Conservation (phyloP, 2,113 vertebrate genomes). For the Eurypyga helias region DNA sequence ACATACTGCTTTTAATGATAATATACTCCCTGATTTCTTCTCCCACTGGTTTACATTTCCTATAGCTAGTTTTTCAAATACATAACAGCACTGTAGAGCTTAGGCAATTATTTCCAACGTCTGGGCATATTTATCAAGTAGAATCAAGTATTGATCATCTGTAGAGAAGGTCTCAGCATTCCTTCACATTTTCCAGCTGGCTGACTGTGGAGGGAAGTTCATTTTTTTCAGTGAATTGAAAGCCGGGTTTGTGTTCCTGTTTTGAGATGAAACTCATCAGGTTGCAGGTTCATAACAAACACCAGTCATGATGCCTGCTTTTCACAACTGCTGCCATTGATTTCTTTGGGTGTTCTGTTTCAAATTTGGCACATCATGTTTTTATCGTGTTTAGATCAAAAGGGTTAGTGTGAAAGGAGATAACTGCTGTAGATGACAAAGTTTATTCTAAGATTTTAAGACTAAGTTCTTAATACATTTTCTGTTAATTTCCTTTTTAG, state of each 20-base stretch:
- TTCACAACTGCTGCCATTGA: background rate
- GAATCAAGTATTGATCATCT: slow-evolving; percentile 50
- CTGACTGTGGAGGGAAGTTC: background rate
- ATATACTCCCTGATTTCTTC: slow-evolving; percentile 21
- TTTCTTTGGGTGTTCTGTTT: background rate
- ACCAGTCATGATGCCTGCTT: background rate
- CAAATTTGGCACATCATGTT: background rate
- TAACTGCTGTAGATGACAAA: background rate
- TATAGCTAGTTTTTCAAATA: background rate
- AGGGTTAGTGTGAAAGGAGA: background rate
- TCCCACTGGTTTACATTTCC: slow-evolving; percentile 21
- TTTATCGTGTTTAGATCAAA: background rate
- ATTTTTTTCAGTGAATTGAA: background rate
- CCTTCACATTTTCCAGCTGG: background rate
- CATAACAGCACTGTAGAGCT: background rate
- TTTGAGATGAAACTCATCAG: background rate
- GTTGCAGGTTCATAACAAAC: background rate
- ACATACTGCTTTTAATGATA: slow-evolving; percentile 2
- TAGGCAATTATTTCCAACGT: slow-evolving; percentile 50
- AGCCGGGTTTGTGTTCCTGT: background rate
- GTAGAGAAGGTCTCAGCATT: slow-evolving; percentile 13
- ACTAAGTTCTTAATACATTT: background rate
- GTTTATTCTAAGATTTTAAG: background rate
- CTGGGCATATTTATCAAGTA: slow-evolving; percentile 45
- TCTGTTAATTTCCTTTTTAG: background rate